A percentile compares a stretch with the other conserved stretches of the same genome.
These are phyloP conservation scores for Pharmacophagus antenor DNA, from an alignment of 2,888 invertebrate species.

Conservation along the genomic window DNA sequence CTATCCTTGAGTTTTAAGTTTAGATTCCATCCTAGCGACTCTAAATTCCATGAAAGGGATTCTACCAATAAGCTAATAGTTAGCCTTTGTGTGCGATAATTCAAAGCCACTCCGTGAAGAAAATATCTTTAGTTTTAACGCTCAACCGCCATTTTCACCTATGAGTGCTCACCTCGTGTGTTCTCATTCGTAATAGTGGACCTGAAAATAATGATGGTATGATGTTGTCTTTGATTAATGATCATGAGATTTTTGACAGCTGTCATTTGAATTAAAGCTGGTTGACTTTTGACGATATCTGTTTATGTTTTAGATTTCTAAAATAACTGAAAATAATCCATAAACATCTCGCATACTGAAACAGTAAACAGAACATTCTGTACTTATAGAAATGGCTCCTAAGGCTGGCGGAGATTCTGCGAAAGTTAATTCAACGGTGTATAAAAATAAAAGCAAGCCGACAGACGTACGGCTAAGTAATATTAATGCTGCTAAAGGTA, in stretches of 20 bases:
- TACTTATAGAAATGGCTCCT: constrained; percentile 58
- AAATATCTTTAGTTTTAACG: too few relatives aligned
- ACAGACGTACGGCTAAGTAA: constrained; percentile 96
- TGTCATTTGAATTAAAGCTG: neutral
- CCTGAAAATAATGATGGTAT: too few relatives aligned
- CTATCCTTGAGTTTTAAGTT: too few relatives aligned
- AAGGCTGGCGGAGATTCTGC: constrained; percentile 74
- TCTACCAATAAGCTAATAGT: too few relatives aligned
- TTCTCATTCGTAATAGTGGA: too few relatives aligned
- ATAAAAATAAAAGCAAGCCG: constrained; percentile 96
- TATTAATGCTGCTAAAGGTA: constrained; percentile 99
- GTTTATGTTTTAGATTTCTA: neutral
- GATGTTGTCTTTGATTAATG: neutral
- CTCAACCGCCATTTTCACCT: too few relatives aligned
- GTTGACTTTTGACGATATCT: neutral
- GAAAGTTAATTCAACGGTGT: constrained; percentile 81
- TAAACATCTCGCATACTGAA: constrained; percentile 15
- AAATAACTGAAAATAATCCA: constrained; percentile 17
- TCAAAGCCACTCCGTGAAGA: too few relatives aligned
- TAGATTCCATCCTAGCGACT: too few relatives aligned
- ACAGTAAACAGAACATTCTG: constrained; percentile 10
- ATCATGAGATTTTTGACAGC: neutral
- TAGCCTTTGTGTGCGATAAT: too few relatives aligned
- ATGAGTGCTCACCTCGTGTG: too few relatives aligned
- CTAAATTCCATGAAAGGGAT: too few relatives aligned